Base-by-base conservation (phyloP, 2,797 vertebrate genomes). In the Falco biarmicus region DNA sequence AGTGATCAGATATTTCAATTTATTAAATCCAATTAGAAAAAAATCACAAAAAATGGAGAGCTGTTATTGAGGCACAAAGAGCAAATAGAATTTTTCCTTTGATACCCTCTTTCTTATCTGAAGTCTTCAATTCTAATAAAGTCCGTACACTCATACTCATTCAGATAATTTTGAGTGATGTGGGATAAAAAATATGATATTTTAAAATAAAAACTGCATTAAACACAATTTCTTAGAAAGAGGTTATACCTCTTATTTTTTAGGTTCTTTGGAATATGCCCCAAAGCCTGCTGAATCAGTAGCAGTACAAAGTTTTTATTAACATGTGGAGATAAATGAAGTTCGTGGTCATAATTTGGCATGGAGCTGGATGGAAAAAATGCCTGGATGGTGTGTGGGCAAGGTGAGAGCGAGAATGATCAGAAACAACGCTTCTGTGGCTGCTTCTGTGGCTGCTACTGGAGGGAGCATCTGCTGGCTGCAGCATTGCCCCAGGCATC, bases 401-500 rank as follows among this genome's bases (percentile, higher is more conserved):
- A 78, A 84, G 53, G 26, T 39, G 28, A 56, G 64, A 73, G 37
- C 0, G 2, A 43, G 14, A 5, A 69, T 45, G 11, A 68, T 60
- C 34, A 50, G 54, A 84, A 88, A 19, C 18, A 69, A 15, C 3
- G 4, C 39, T 39, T 39, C 39, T 8, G 16, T 56, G 45, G 20
- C 29, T 53, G 28, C n/a, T 79, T 17, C 37, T 20, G n/a, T 18
- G 66, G 32, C 45, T 64, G 48, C 50, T 54, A 2, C 50, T 61
- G 18, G 7, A 60, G 6, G 21, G 19, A 84, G n/a, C 15, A 20
- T 65, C 59, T 90, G 8, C 11, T 50, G 3, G 3, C 47, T 43
- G 39, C 57, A 79, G 21, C 34, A n/a, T 61, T 1, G 0, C 14
- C 8, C 13, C 25, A 20, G 37, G 21, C 0, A 0, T 60, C 50